Evolutionary conservation across 2,888 invertebrate genomes (phyloP), one percentile per base, ranked within the genome.

Genomic region (Chrysolina haemoptera): DNA sequence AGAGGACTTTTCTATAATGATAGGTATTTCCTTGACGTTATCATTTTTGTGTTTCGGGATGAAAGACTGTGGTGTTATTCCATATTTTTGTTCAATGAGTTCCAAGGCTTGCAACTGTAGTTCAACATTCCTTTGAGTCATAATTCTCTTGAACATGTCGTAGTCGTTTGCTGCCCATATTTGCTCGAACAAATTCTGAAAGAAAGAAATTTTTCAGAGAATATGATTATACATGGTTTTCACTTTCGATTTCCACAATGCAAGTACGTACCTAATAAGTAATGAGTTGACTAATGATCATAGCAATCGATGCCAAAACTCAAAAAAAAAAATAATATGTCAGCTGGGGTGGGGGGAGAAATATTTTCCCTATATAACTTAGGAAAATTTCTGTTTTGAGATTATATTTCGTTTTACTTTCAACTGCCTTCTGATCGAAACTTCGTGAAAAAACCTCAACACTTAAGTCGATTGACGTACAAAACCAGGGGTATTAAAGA

Each of bases 141-240:
- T 98, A 93, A 98, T 95, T 76, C 94, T 92, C 72, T 94, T 94
- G 86, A 98, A 98, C 88, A 97, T 94, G 78, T 94, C 92, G 82
- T 94, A 95, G 87, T 98, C 96, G 85, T 97, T 97, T 0, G 97
- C 97, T 0, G 98, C 97, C 95, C 97, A 95, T 74, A 98, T 95
- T 90, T 95, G 93, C 82, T 94, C 93, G 82, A 93, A 91, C 35
- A 92, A 86, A 76, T 89, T 89, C 91, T 92, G 80, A 22, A 79
- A 78, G 8, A 35, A 35, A 35, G 35, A 8, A 35, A 35, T 8
- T 35, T 35, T 35, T 35, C 35, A 27, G 5, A 27, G 5, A 27
- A 27, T 27, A 27, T 27, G 27, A 27, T 27, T 27, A 5, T n/a
- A n/a, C n/a, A n/a, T n/a, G n/a, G n/a, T n/a, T n/a, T n/a, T n/a